Base-by-base conservation (phyloP, 2,888 invertebrate genomes). In the Lasioglossum morio region DNA sequence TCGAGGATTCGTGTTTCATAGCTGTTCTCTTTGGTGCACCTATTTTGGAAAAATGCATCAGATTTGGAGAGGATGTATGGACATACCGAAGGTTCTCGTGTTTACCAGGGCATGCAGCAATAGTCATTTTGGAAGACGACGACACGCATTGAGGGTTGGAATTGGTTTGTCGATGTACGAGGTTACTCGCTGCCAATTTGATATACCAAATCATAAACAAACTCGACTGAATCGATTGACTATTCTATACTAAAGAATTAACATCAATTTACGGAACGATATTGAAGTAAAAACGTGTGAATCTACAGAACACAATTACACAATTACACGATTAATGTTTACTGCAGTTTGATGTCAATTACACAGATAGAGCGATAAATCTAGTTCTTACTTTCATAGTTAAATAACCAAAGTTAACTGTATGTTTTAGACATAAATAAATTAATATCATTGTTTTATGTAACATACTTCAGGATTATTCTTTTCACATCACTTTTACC, bases 61-160 rank as follows among this genome's bases (percentile, higher is more conserved):
- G 0, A 57, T 37, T 37, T 74, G 57, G 48, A 81, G 66, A 66
- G 57, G 80, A 23, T 66, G 53, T n/a, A 46, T 23, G 40, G 78
- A 43, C 34, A 2, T 43, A 70, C 37, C 37, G 12, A 14, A n/a
- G 37, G 4, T 27, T 34, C 7, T 53, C n/a, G 48, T 66, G 40
- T 46, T 70, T 27, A 12, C 2, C 23, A 70, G 37, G 57, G 63
- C 27, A 19, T 53, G 34, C 84, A 27, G 78, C 40, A 70, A 74
- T 46, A 27, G 30, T 75, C 78, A 80, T 69, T 78, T 46, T 12
- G 74, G 69, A 48, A 80, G 84, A 81, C 46, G 81, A 63, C 90
- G 85, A 75, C 83, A 87, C 73, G 88, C 88, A 77, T 86, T 91
- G 84, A 90, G 86, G 90, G 92, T 91, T 88, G 84, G 91, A 88